Conservation (phyloP, 2,113 vertebrate species). For the Leucosticte australis region DNA sequence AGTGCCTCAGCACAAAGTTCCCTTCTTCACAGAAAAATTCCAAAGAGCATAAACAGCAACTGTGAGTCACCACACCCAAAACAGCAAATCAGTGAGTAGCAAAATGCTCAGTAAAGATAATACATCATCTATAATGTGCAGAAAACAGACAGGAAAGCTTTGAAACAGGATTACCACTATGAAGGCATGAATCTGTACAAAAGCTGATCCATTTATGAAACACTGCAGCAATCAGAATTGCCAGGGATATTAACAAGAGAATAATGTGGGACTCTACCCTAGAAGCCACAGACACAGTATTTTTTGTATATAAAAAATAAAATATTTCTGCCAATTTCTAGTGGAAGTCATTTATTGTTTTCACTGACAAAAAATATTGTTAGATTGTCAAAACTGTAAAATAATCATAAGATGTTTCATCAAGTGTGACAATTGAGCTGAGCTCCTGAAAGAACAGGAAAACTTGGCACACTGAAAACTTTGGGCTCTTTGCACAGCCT, state of each 20-base stretch:
- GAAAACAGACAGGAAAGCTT: not conserved
- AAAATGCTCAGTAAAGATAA: not conserved
- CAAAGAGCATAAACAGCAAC: not conserved
- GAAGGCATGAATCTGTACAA: not conserved
- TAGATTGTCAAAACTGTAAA: not conserved
- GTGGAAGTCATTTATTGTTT: not conserved
- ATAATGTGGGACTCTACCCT: not conserved
- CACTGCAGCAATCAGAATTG: not conserved
- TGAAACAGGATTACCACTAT: not conserved
- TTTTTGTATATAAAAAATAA: not conserved
- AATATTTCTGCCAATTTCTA: not conserved
- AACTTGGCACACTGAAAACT: not conserved
- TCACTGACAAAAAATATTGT: not conserved
- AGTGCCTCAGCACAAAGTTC: conserved; percentile 12
- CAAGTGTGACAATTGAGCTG: not conserved
- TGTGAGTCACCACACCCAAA: not conserved
- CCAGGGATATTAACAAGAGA: not conserved
- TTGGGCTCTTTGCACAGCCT: not conserved
- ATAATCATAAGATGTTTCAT: not conserved
- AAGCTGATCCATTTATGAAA: not conserved
- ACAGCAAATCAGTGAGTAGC: not conserved
- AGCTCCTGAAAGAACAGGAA: not conserved
- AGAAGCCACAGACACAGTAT: not conserved
- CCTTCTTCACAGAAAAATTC: not conserved
- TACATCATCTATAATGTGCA: not conserved